phyloP scores from a whole-genome alignment of 2,888 invertebrate genomes.

The Apamea anceps region DNA sequence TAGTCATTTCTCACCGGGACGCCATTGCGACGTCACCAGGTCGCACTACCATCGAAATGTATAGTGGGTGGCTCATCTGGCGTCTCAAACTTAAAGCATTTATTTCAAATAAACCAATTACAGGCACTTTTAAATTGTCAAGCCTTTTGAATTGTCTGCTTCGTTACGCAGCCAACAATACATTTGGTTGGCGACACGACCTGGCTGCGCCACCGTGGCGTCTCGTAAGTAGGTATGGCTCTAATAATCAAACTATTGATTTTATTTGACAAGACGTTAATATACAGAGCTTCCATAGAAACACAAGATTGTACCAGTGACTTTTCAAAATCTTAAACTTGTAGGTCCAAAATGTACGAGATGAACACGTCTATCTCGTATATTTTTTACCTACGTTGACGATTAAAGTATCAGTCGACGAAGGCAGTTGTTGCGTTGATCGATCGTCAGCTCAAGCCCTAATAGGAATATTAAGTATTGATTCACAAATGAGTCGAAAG shows the following conservation, averaged over 20 bases:
- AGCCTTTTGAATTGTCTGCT: neutral
- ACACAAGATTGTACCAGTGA: neutral
- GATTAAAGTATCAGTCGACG: neutral
- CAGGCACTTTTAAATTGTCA: too few species aligned
- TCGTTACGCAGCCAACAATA: neutral
- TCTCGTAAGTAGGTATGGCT: neutral
- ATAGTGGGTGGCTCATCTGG: neutral
- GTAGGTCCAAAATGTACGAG: conserved; percentile 29
- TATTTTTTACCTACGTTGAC: conserved; percentile 8
- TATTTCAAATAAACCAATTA: too few species aligned
- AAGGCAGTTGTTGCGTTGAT: neutral
- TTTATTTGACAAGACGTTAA: neutral
- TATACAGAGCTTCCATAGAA: conserved; percentile 3
- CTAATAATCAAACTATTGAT: too few species aligned
- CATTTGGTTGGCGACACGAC: neutral
- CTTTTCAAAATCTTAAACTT: conserved; percentile 14
- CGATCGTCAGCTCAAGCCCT: neutral
- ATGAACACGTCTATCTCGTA: conserved; percentile 22
- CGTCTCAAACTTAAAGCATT: neutral
- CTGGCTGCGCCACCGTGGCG: neutral
- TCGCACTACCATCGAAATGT: neutral
- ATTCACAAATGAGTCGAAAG: conserved; percentile 30
- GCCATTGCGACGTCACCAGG: neutral
- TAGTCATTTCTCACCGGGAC: neutral
- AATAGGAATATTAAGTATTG: conserved; percentile 1